Evolutionary conservation across 2,797 vertebrate genomes (phyloP).

Genomic region (Harpagifer antarcticus): DNA sequence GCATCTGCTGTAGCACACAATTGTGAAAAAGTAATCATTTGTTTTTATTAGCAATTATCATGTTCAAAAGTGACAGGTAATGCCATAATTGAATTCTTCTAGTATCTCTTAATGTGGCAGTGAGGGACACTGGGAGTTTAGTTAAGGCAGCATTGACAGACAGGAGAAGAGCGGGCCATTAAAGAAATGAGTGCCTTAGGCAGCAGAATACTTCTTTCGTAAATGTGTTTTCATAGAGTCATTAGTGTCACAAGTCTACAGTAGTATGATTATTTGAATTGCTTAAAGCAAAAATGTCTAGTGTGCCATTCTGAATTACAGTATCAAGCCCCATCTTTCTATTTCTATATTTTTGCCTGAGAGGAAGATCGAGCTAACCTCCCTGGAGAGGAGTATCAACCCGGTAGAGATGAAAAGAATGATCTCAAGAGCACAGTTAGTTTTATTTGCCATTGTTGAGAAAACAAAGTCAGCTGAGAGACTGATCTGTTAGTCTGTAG

Average conservation of each 20-base stretch:
- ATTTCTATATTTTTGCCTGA: background rate
- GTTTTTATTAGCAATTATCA: conserved; percentile 27
- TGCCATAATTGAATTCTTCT: conserved; percentile 45
- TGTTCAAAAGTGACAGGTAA: conserved; percentile 38
- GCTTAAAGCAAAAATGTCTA: background rate
- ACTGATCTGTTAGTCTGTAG: background rate
- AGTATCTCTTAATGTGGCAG: conserved; percentile 28
- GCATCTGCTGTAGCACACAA: background rate
- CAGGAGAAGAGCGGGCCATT: conserved; percentile 17
- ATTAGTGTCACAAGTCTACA: conserved; percentile 26
- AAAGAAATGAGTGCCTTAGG: conserved; percentile 45
- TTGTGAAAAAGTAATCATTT: background rate
- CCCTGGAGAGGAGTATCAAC: background rate
- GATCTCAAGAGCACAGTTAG: background rate
- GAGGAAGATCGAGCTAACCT: background rate
- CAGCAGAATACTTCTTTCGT: conserved; percentile 33
- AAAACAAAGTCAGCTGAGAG: conserved; percentile 34
- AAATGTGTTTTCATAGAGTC: conserved; percentile 19
- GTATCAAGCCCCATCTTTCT: background rate
- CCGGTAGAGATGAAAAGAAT: conserved; percentile 8
- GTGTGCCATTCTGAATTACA: background rate
- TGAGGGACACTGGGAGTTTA: conserved; percentile 23
- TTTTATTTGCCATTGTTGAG: conserved; percentile 14
- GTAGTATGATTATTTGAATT: conserved; percentile 24
- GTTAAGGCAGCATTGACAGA: conserved; percentile 13